Base-by-base conservation (phyloP, 2,113 vertebrate species). In the Vulpes lagopus region DNA sequence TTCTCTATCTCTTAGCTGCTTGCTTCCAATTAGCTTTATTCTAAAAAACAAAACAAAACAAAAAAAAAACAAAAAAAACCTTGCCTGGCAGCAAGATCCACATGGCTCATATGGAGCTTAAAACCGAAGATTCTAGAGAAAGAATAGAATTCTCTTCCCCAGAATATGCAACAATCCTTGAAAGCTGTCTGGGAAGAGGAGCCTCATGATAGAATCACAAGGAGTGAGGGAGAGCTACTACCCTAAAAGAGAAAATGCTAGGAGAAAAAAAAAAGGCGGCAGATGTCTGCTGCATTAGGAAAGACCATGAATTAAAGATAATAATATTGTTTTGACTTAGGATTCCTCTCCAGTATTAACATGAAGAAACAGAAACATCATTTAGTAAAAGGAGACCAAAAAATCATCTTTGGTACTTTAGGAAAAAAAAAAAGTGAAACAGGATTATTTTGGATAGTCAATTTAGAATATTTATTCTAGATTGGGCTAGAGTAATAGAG, bases 241-340 rank as follows among this genome's bases (percentile, higher is more conserved):
- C 25, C 84, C 55, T 23, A 43, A 57, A 55, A 27, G 53, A 5
- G 30, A 64, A 88, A 81, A 78, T 60, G 25, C 59, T 64, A 84
- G 38, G 27, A 74, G 30, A 57, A 23, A 67, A 62, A 71, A 83
- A 15, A 15, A 74, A 25, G 23, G 43, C 2, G 4, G 55, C 49
- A 53, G 2, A 86, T 81, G 8, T 35, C 6, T 76, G 1, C n/a
- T 43, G 30, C 17, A 81, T 43, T 35, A 71, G 23, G 32, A 23
- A 89, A 96, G 79, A 71, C 22, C n/a, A 62, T 22, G 3, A 89
- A 62, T 89, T 93, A 86, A 91, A 93, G 59, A 89, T 74, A 80
- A 62, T 57, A 49, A 17, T 20, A 81, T 62, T 78, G 19, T 60
- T 80, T 62, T 85, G 64, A 84, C 25, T 78, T 60, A 60, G 32